Conservation (phyloP, 2,888 invertebrate genomes). For the Rhagonycha fulva region DNA sequence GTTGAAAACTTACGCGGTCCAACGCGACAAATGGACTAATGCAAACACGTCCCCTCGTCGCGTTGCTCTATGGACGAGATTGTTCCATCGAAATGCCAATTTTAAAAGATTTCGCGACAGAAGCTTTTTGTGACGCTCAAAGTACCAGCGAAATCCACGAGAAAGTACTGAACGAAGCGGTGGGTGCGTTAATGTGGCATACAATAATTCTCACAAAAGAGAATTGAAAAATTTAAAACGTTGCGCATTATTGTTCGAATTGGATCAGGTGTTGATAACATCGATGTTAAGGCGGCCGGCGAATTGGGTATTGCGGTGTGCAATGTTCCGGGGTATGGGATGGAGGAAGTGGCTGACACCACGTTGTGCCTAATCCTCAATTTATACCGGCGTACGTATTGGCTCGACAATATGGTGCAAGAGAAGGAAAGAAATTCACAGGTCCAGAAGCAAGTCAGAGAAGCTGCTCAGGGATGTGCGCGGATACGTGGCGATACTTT, state of each 20-base stretch:
- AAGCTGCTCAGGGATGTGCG: conserved; percentile 78
- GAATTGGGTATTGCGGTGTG: conserved; percentile 99
- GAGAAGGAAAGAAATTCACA: conserved; percentile 98
- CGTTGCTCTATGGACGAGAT: conserved; percentile 97
- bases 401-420: conserved; percentile 98
- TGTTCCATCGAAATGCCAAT: conserved; percentile 99
- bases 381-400: conserved; percentile 98
- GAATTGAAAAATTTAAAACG: conserved; percentile 99
- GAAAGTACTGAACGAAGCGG: conserved; percentile 99
- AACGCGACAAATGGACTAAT: conserved; percentile 82
- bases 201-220: conserved; percentile 98
- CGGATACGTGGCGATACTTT: conserved; percentile 88
- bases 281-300: conserved; percentile 96
- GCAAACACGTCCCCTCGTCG: conserved; percentile 90
- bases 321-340: conserved; percentile 99
- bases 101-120: conserved; percentile 98
- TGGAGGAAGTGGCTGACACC: conserved; percentile 99
- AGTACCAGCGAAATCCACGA: conserved; percentile 99
- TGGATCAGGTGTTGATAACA: conserved; percentile 98
- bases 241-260: conserved; percentile 98
- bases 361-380: conserved; percentile 98
- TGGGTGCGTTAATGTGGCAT: conserved; percentile 99
- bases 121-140: conserved; percentile 99
- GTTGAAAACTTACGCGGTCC: conserved; percentile 89
- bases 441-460: conserved; percentile 94